Evolutionary conservation across 2,888 invertebrate species (phyloP), one percentile per base, ranked within the genome.

Genomic region (Autographa pulchrina): DNA sequence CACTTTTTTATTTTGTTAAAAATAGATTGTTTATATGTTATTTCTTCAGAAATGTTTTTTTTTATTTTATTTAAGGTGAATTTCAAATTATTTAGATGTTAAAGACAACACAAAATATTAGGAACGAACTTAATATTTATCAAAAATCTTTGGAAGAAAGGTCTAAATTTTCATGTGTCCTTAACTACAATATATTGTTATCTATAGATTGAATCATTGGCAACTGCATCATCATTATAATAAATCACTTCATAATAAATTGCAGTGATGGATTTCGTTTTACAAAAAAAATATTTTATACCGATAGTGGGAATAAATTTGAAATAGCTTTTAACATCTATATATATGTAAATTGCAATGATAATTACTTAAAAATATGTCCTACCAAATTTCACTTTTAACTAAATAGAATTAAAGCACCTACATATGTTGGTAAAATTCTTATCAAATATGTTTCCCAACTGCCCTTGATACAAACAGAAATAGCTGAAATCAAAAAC

Each of bases 231-330:
- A 18, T 62, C 41, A 41, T 25, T 16, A 41, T 25, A 25, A 25
- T 25, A 25, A 25, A 25, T 20, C 11, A 38, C 8, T 3, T 25
- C 38, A 20, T n/a, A 58, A 58, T 43, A 58, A 64, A 77, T 64
- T 31, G 31, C 48, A 74, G 64, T 59, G 62, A 48, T n/a, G 31
- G n/a, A 65, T 60, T 63, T 32, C 3, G 20, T 54, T 9, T 20
- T 54, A 18, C 20, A 54, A 7, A 52, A n/a, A 0, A 52, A 5
- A 6, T n/a, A 18, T n/a, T n/a, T n/a, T n/a, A n/a, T 52, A 7
- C 6, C 4, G 6, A 52, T 16, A 52, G 16, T 5, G n/a, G 25
- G 25, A 25, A 2, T n/a, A n/a, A n/a, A 52, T n/a, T 52, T 3
- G 48, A 52, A 52, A 41, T 41, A 3, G n/a, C 13, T 52, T 7